phyloP scores from a whole-genome alignment of 2,888 invertebrate genomes.

The Yponomeuta plumbellus region DNA sequence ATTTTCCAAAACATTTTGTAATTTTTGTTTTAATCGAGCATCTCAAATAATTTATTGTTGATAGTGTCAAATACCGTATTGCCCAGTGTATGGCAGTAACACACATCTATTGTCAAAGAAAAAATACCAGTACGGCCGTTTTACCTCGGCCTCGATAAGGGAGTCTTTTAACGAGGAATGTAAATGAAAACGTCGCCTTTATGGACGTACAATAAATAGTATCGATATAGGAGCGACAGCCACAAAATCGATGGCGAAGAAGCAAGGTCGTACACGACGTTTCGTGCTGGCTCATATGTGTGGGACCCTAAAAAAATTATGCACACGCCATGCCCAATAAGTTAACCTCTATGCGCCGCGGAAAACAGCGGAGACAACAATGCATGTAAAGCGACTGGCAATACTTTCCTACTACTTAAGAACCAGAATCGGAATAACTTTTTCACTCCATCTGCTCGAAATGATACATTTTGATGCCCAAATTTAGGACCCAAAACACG shows the following conservation, averaged over 20 bases:
- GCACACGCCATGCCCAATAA: slow-evolving; percentile 13
- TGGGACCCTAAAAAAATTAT: slow-evolving; percentile 13
- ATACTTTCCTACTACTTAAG: too few relatives aligned
- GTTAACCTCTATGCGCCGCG: background rate
- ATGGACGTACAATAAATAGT: slow-evolving; percentile 2
- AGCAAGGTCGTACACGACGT: slow-evolving; percentile 20
- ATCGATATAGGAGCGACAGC: background rate
- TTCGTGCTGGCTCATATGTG: slow-evolving; percentile 20
- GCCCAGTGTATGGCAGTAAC: slow-evolving; percentile 15
- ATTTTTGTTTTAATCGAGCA: too few relatives aligned
- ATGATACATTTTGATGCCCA: too few relatives aligned
- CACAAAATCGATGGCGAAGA: slow-evolving; percentile 20
- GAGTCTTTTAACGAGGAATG: slow-evolving; percentile 1
- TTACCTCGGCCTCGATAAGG: background rate
- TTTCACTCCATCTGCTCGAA: too few relatives aligned
- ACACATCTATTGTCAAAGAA: slow-evolving; percentile 1
- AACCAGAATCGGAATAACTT: too few relatives aligned
- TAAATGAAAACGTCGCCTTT: slow-evolving; percentile 1
- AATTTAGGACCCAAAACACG: too few relatives aligned
- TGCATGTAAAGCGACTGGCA: too few relatives aligned
- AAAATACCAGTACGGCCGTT: background rate
- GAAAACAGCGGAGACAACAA: too few relatives aligned
- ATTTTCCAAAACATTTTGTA: too few relatives aligned
- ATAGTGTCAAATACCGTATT: too few relatives aligned
- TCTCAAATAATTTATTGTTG: too few relatives aligned